phyloP scores from a whole-genome alignment of 2,113 vertebrate genomes.

The Siniperca knerii region DNA sequence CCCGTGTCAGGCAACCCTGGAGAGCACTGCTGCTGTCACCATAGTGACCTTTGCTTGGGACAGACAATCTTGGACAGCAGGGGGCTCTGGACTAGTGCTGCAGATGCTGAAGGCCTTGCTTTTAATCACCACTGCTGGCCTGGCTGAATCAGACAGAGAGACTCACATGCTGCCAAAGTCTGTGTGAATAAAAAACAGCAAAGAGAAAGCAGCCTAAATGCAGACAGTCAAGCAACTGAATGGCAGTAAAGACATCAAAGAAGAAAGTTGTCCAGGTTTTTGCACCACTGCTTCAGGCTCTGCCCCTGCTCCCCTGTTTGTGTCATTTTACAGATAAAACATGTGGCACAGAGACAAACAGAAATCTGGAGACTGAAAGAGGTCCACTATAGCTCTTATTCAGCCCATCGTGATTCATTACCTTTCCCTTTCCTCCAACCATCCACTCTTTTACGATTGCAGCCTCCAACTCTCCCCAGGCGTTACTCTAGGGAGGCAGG shows the following conservation, averaged over 20 bases:
- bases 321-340: constrained; percentile 19
- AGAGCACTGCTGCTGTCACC: constrained; percentile 50
- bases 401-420: constrained; percentile 59
- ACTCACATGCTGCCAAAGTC: constrained; percentile 43
- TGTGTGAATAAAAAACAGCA: constrained; percentile 4
- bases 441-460: constrained; percentile 41
- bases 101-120: constrained; percentile 63
- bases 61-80: constrained; percentile 50
- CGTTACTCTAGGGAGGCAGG: constrained; percentile 44
- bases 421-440: constrained; percentile 43
- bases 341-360: constrained; percentile 14
- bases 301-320: background rate
- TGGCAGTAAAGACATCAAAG: constrained; percentile 45
- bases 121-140: constrained; percentile 54
- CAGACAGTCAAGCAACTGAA: constrained; percentile 31
- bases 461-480: constrained; percentile 34
- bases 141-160: constrained; percentile 22
- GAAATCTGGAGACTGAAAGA: constrained; percentile 15
- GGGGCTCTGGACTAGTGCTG: constrained; percentile 17
- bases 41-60: constrained; percentile 60
- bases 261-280: constrained; percentile 9
- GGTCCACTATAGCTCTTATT: constrained; percentile 16
- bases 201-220: constrained; percentile 17
- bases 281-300: background rate
- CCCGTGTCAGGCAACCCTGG: constrained; percentile 9